These are phyloP conservation scores for Oikopleura albicans DNA, from an alignment of 23 tunicate species.

Conservation along the genomic window DNA sequence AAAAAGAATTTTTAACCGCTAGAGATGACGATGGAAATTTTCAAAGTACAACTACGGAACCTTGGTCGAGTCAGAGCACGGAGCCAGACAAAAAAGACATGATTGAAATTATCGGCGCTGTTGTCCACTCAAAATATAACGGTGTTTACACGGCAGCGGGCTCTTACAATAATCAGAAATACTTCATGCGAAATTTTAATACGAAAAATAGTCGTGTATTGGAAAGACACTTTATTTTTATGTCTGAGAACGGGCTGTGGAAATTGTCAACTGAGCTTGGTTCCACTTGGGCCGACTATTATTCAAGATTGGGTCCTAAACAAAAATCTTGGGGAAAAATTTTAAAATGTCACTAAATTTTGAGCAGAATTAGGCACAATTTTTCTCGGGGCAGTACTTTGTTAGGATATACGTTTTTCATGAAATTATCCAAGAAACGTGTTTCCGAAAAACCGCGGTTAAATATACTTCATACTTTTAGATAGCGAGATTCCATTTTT, in stretches of 20 bases:
- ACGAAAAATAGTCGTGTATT: background rate
- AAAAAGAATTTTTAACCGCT: background rate
- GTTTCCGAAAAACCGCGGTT: no score
- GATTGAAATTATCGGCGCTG: background rate
- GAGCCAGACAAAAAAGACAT: background rate
- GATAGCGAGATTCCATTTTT: no score
- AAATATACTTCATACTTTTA: no score
- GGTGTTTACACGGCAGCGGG: background rate
- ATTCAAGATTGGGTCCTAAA: background rate
- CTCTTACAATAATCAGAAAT: background rate
- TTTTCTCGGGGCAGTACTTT: no score
- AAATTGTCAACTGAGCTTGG: background rate
- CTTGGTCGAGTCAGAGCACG: background rate
- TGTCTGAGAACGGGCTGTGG: background rate
- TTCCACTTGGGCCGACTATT: background rate
- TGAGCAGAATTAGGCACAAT: no score
- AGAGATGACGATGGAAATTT: background rate
- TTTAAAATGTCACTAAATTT: no score
- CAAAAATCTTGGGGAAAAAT: no score
- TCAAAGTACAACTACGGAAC: background rate
- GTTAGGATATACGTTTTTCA: no score
- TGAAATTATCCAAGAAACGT: no score
- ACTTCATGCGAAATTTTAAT: background rate
- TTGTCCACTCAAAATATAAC: background rate
- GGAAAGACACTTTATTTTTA: background rate